Evolutionary conservation across 2,888 invertebrate species (phyloP), one percentile per base, ranked within the genome.

Genomic region (Nycteola revayana): DNA sequence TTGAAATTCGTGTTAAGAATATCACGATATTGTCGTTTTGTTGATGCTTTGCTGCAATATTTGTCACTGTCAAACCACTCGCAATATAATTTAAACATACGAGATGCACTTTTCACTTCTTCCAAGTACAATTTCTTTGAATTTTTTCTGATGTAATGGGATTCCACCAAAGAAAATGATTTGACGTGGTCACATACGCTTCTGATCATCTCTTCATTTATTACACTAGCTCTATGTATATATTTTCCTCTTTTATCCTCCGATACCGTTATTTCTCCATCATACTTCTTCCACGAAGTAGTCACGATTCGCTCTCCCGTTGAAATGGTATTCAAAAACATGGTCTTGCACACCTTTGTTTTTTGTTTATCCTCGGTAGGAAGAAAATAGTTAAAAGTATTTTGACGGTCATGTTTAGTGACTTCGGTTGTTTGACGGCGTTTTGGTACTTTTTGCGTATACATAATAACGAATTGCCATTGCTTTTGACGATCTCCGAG

Each of bases 31-130:
- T 28, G 28, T 8, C 28, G 9, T 10, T 20, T 20, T 2, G 9
- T 20, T 20, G 4, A 14, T 17, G 28, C 32, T 27, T 14, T 32
- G 10, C n/a, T 18, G 3, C n/a, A 3, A 18, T 25, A 32, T 32
- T 32, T 32, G 17, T 27, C 32, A 26, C 10, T 11, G 10, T 32
- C 32, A 11, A 26, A 32, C 32, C 32, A 32, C 10, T 32, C 27
- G 6, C 9, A 7, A 26, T 32, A 32, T 21, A 32, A 32, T 3
- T 7, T 21, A 11, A 18, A 32, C 32, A 32, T 26, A 4, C 27
- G 32, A 26, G 27, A 11, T 21, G 22, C 11, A 32, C 22, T 26
- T 11, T 26, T 20, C 10, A 20, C 26, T 2, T 10, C 20, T 5
- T 28, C 20, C 7, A 28, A 20, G 9, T 28, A 28, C 7, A 28